Evolutionary conservation across 2,888 invertebrate species (phyloP), one percentile per base, ranked within the genome.

Genomic region (Malthinus flaveolus): DNA sequence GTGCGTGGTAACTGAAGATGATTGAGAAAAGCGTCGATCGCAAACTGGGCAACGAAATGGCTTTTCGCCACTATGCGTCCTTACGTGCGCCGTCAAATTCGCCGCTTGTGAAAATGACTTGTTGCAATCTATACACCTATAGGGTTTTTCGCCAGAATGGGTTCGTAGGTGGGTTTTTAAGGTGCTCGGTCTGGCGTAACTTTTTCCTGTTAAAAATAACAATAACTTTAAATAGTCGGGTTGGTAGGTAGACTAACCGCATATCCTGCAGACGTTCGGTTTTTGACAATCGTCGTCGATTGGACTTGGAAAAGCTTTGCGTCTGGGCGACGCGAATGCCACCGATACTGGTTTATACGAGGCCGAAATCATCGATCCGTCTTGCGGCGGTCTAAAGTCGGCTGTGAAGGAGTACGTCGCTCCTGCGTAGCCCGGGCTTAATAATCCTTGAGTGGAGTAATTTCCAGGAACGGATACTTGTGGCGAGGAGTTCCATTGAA

Each of bases 51-150:
- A 99, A 68, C 91, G 88, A 71, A 98, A 99, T 37, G 99, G 98
- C 76, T 99, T 99, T 81, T 99, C 98, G 1, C 98, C 98, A 59
- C 92, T 92, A 79, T 98, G 98, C 3, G 95, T 95, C 67, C 95
- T 83, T 11, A 96, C 93, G 78, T 99, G 98, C 8, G 98, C 98
- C 7, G 97, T 98, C 67, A 99, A 81, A 81, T 99, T 99, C 64
- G 98, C 98, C 42, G 98, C 98, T 80, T 99, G 98, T 46, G 95
- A 95, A 81, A 97, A 97, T 66, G 95, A 95, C 79, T 97, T 97
- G 77, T 92, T 92, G 81, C 97, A 97, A 73, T 95, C 95, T 48
- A 90, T 89, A 77, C 96, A 96, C 55, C 90, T 83, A 78, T 94
- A 92, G 0, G 95, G 95, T 68, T 96, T 87, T 78, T 98, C 97